Base-by-base conservation (phyloP, 2,888 invertebrate genomes). In the Mystacides longicornis region DNA sequence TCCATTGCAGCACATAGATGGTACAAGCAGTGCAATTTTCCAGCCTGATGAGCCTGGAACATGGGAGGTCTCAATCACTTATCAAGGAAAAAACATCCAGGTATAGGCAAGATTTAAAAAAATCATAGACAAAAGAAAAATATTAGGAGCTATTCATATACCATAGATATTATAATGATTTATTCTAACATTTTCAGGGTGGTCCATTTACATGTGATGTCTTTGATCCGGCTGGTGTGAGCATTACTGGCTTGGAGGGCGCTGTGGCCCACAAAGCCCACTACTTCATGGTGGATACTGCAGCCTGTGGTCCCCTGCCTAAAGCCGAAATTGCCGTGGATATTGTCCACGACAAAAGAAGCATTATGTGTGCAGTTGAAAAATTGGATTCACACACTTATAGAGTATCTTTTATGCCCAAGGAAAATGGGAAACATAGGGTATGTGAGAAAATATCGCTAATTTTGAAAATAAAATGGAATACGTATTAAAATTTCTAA, bases 1-100 rank as follows among this genome's bases (percentile, higher is more conserved):
- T 68, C 90, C 91, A 0, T 85, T 92, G n/a, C 86, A 85, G 45
- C 87, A 88, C 60, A 84, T 87, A n/a, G 87, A 88, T 47, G 93
- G 91, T 54, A 90, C 92, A 52, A 95, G 94, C 68, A 91, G 92
- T 63, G 95, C 97, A 62, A 95, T 93, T 65, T 98, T 98, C 72
- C 93, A 95, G 68, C 98, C 98, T 0, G 92, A 94, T 65, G 97
- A 98, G 75, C 89, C 94, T 37, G 98, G 97, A 55, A 92, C 93
- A 66, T 98, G 97, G 97, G 87, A 90, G 64, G 95, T 99, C 55
- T 92, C 92, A 62, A 95, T 98, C 62, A 87, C 91, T 27, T 97
- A 97, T 71, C 94, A 96, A 68, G 93, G 93, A 27, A 89, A 93
- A 65, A 94, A 97, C 69, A 96, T 99, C 64, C 86, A 86, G 70